These are phyloP conservation scores for Anguilla anguilla DNA, from an alignment of 2,797 vertebrate species.

Conservation along the genomic window DNA sequence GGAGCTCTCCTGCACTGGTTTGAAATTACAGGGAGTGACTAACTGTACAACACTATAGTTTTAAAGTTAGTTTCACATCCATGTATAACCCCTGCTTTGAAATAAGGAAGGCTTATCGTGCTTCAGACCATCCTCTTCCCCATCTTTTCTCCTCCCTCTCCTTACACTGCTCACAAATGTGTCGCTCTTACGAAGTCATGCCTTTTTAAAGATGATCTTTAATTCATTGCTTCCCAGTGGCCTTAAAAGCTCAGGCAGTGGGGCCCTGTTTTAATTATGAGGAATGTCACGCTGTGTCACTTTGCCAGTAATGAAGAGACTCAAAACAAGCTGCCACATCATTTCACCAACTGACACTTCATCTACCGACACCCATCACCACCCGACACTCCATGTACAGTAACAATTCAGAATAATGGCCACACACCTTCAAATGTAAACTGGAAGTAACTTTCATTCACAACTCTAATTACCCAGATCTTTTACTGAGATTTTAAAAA, in stretches of 20 bases:
- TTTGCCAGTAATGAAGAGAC: not conserved
- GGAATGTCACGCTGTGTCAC: slow-evolving; percentile 16
- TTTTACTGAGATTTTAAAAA: not conserved
- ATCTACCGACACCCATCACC: not conserved
- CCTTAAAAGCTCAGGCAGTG: slow-evolving; percentile 3
- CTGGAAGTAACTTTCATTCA: not conserved
- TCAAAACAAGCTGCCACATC: slow-evolving; percentile 2
- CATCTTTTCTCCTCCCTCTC: not conserved
- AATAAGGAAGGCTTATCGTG: not conserved
- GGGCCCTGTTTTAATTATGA: slow-evolving; percentile 30
- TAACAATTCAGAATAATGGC: not conserved
- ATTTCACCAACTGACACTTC: not conserved
- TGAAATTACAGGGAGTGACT: not conserved
- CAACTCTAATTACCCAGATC: not conserved
- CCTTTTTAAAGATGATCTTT: slow-evolving; percentile 28
- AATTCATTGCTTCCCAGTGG: slow-evolving; percentile 22
- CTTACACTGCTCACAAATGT: not conserved
- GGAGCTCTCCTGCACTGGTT: not conserved
- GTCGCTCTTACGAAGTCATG: slow-evolving; percentile 10
- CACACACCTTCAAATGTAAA: not conserved
- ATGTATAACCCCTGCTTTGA: not conserved
- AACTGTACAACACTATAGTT: not conserved
- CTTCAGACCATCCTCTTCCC: not conserved
- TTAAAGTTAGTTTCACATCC: not conserved
- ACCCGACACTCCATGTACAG: not conserved